These are phyloP conservation scores for Aptenodytes patagonicus DNA, from an alignment of 2,113 vertebrate species.

Conservation along the genomic window DNA sequence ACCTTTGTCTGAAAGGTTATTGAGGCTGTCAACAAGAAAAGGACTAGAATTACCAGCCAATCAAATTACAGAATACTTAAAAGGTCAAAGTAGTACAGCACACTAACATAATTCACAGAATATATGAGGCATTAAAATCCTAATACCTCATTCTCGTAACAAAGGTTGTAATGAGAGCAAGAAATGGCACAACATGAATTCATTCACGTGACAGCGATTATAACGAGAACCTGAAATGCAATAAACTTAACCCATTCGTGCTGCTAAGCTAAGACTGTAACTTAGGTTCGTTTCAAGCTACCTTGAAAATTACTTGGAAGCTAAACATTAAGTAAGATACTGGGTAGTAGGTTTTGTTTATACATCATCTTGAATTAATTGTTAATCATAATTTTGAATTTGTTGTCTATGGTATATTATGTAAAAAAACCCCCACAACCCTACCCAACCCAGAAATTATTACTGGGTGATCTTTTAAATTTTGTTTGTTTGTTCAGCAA, in stretches of 20 bases:
- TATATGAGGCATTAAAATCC: conserved; percentile 70
- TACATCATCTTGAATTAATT: background rate
- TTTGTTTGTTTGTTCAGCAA: background rate
- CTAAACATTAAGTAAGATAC: background rate
- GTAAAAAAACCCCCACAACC: background rate
- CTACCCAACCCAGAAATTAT: background rate
- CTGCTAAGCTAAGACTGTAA: background rate
- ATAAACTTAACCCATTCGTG: conserved; percentile 69
- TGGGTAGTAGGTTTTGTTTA: background rate
- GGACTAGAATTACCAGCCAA: conserved; percentile 59
- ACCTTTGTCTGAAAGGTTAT: conserved; percentile 57
- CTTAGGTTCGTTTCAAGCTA: background rate
- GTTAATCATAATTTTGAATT: background rate
- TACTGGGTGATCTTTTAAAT: background rate
- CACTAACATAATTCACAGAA: conserved; percentile 62
- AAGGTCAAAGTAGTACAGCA: conserved; percentile 55
- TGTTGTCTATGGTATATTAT: background rate
- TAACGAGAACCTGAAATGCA: conserved; percentile 60
- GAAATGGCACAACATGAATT: conserved; percentile 64
- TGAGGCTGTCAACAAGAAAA: conserved; percentile 57
- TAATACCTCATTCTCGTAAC: conserved; percentile 57
- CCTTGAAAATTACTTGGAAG: background rate
- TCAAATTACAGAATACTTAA: conserved; percentile 66
- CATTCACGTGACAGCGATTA: conserved; percentile 43
- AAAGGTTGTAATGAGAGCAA: conserved; percentile 71